These are phyloP conservation scores for Alcis repandata DNA, from an alignment of 2,888 invertebrate species.

Conservation along the genomic window DNA sequence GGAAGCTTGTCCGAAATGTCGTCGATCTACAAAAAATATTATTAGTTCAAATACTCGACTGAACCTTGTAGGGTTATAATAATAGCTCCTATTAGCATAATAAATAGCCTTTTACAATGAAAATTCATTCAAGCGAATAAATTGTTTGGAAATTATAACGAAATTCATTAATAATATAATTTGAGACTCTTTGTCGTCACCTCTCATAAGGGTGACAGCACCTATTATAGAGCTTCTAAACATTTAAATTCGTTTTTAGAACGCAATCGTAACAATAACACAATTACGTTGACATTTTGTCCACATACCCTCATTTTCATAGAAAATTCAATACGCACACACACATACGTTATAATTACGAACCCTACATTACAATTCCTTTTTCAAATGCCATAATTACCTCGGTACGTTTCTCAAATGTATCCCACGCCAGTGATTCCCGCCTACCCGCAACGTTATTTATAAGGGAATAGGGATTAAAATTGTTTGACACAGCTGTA, in stretches of 20 bases:
- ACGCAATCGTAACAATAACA: slow-evolving; percentile 44
- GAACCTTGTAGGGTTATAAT: slow-evolving; percentile 44
- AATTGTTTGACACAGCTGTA: slow-evolving; percentile 55
- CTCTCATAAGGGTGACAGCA: slow-evolving; percentile 27
- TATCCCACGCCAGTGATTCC: slow-evolving; percentile 53
- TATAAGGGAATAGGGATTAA: slow-evolving; percentile 54
- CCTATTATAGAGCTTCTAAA: slow-evolving; percentile 30
- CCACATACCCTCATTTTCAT: slow-evolving; percentile 55
- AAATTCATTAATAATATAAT: slow-evolving; percentile 23
- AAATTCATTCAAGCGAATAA: slow-evolving; percentile 13
- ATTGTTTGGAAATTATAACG: slow-evolving; percentile 22
- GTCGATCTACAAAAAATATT: background rate
- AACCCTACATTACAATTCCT: slow-evolving; percentile 72
- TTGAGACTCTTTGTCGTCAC: slow-evolving; percentile 23
- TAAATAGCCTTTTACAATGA: slow-evolving; percentile 10
- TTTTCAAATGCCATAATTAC: slow-evolving; percentile 74
- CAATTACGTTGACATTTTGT: slow-evolving; percentile 50
- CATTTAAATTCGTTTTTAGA: slow-evolving; percentile 39
- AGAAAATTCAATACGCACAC: slow-evolving; percentile 53
- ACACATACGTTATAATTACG: slow-evolving; percentile 62
- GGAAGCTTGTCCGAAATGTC: background rate
- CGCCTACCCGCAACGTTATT: slow-evolving; percentile 48
- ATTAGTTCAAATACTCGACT: background rate
- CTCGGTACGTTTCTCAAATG: slow-evolving; percentile 62
- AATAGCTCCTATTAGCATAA: slow-evolving; percentile 16